These are phyloP conservation scores for Lasius fuliginosus DNA, from an alignment of 2,888 invertebrate species.

Conservation along the genomic window DNA sequence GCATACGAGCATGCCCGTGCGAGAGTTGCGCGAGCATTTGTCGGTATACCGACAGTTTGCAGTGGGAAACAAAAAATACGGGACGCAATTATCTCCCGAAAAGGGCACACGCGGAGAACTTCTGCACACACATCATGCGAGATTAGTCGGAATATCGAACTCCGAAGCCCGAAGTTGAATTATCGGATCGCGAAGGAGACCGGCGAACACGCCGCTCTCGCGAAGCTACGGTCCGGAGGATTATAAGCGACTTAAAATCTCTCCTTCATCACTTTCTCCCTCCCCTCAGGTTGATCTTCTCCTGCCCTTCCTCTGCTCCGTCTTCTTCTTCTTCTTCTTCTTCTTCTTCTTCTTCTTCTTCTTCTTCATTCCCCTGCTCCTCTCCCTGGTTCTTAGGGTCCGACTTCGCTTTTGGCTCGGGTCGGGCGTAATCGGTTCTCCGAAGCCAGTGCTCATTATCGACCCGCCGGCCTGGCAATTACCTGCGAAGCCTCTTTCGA, in stretches of 20 bases:
- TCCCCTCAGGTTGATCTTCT: constrained; percentile 56
- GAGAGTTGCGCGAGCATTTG: constrained; percentile 37
- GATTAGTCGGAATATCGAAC: constrained; percentile 56
- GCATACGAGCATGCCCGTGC: constrained; percentile 32
- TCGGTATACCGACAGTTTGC: constrained; percentile 43
- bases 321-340: constrained; percentile 39
- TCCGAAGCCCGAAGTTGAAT: constrained; percentile 33
- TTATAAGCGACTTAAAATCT: constrained; percentile 58
- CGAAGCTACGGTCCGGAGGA: constrained; percentile 42
- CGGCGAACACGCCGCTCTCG: constrained; percentile 44
- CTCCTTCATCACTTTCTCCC: constrained; percentile 63
- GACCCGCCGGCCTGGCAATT: constrained; percentile 87
- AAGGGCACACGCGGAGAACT: constrained; percentile 37
- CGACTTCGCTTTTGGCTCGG: constrained; percentile 83
- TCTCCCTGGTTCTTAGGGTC: constrained; percentile 67
- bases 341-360: constrained; percentile 51
- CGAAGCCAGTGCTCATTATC: constrained; percentile 86
- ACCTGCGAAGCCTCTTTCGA: constrained; percentile 85
- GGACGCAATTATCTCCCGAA: constrained; percentile 47
- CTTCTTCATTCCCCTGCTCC: constrained; percentile 56
- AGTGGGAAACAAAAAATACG: constrained; percentile 16
- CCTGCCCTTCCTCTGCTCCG: constrained; percentile 41
- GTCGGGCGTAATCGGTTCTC: constrained; percentile 86
- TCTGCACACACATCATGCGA: constrained; percentile 48
- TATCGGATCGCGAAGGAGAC: constrained; percentile 52